Evolutionary conservation across 2,797 vertebrate species (phyloP).

Genomic region (Labroides dimidiatus): DNA sequence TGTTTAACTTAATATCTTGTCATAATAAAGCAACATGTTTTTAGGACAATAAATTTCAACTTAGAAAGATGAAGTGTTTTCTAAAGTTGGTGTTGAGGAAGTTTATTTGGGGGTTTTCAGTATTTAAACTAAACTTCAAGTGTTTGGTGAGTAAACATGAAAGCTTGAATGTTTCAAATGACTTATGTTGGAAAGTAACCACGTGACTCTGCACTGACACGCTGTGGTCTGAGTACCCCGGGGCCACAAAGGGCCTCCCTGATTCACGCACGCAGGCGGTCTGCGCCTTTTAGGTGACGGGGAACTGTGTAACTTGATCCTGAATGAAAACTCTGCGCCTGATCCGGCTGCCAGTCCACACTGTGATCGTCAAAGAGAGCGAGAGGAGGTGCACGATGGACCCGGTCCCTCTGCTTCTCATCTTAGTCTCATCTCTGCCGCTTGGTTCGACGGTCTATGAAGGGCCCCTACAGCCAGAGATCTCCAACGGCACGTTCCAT

Average conservation of each 20-base stretch:
- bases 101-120: too few relatives aligned
- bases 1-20: too few relatives aligned
- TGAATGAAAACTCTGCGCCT: slow-evolving; percentile 59
- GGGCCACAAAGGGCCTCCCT: slow-evolving; percentile 53
- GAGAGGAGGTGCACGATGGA: slow-evolving; percentile 78
- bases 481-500: slow-evolving; percentile 96
- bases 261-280: slow-evolving; percentile 28
- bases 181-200: neutral
- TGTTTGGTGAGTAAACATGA: neutral
- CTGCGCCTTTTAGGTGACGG: slow-evolving; percentile 73
- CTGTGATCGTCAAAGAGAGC: slow-evolving; percentile 44
- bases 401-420: slow-evolving; percentile 79
- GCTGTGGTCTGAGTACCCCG: slow-evolving; percentile 6
- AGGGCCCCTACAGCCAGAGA: slow-evolving; percentile 93
- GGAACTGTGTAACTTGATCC: slow-evolving; percentile 77
- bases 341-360: slow-evolving; percentile 58
- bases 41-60: too few relatives aligned
- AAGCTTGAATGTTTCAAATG: neutral
- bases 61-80: too few relatives aligned
- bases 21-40: too few relatives aligned
- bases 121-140: too few relatives aligned
- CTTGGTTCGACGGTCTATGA: slow-evolving; percentile 82
- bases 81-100: too few relatives aligned
- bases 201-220: neutral
- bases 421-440: slow-evolving; percentile 73